phyloP scores from a whole-genome alignment of 2,888 invertebrate genomes.

The Sminthurinus aureus region DNA sequence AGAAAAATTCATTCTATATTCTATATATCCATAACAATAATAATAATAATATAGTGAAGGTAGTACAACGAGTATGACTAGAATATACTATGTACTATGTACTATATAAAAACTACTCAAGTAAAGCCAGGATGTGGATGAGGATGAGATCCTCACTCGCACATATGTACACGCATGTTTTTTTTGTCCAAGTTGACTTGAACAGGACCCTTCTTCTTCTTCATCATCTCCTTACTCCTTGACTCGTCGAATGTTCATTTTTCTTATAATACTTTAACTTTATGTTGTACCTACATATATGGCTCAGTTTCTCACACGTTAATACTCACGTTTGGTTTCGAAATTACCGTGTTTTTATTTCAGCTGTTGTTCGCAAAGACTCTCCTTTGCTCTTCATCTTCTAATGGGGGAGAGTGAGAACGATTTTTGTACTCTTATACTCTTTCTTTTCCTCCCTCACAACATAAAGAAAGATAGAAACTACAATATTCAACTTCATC shows the following conservation, averaged over 20 bases:
- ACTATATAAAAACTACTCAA: background rate
- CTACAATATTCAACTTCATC: background rate
- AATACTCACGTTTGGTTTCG: conserved; percentile 60
- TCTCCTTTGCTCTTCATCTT: conserved; percentile 37
- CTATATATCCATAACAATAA: background rate
- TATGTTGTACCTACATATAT: conserved; percentile 1
- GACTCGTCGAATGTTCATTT: conserved; percentile 30
- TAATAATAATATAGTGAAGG: background rate
- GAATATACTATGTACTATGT: background rate
- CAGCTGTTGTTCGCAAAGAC: conserved; percentile 51
- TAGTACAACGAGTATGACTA: background rate
- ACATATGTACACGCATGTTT: conserved; percentile 33
- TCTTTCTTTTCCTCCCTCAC: no score
- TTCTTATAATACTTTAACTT: conserved; percentile 43
- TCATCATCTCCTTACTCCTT: background rate
- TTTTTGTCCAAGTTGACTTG: background rate
- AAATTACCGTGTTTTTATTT: conserved; percentile 63
- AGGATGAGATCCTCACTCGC: conserved; percentile 35
- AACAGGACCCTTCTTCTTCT: conserved; percentile 42
- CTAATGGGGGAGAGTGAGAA: conserved; percentile 30
- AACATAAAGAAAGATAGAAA: background rate
- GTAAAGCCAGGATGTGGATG: background rate
- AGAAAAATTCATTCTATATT: background rate
- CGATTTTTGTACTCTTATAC: background rate
- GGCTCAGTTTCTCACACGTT: conserved; percentile 27